Base-by-base conservation (phyloP, 2,797 vertebrate species). In the Heliangelus exortis region DNA sequence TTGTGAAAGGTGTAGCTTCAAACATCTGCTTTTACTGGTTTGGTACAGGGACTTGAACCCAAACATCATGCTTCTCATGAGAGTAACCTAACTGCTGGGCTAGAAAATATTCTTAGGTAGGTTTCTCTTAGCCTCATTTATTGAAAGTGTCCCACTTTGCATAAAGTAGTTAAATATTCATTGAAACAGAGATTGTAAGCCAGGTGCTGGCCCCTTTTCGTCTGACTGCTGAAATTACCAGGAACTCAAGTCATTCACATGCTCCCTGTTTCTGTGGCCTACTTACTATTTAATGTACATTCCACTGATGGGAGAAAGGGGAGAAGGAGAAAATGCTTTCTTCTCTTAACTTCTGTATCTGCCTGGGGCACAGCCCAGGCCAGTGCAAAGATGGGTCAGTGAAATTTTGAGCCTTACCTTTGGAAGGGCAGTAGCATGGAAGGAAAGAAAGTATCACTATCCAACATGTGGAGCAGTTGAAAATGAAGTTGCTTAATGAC, bases 111-210 rank as follows among this genome's bases (percentile, higher is more conserved):
- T 87, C 86, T 82, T 90, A 95, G 93, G 86, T 79, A 93, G 16
- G 33, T 63, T 94, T 91, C 71, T 81, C 73, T 87, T 77, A 77
- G 84, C 74, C 71, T 95, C 71, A 79, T 95, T 95, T 96, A 53
- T 91, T 87, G 61, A 59, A 95, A 95, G 90, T 43, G 81, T 65
- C 68, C 93, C 92, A 95, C 84, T 96, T 95, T 95, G 84, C 71
- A 90, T 90, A 95, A 90, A 87, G 88, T 67, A 95, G 61, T 95
- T 96, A 95, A 95, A 96, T 96, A 96, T 96, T 96, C 86, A 95
- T 94, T 84, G 90, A 88, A 92, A 76, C 34, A 71, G 77, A 89
- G 92, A 96, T 26, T 90, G 93, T 93, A 95, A 96, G 86, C 88
- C 94, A 95, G 90, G 94, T 96, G 92, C 81, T 90, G 77, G 87